phyloP scores from a whole-genome alignment of 2,113 vertebrate species.

The Seriola dumerili region DNA sequence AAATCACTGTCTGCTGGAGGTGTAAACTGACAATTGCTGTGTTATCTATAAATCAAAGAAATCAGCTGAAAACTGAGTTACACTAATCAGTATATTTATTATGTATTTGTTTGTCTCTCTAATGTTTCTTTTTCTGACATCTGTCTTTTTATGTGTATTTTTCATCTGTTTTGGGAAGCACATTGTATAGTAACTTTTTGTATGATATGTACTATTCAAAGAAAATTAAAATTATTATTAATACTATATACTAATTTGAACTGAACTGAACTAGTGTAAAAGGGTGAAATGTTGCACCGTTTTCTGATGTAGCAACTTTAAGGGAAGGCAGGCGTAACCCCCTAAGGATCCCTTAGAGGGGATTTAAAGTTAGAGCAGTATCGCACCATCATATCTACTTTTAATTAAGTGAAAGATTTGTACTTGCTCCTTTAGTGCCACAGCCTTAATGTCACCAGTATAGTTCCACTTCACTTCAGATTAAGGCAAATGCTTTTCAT shows the following conservation, averaged over 20 bases:
- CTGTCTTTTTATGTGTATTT: too few relatives aligned
- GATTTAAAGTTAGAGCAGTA: conserved; percentile 23
- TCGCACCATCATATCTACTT: conserved; percentile 27
- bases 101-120: too few relatives aligned
- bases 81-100: too few relatives aligned
- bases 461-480: conserved; percentile 42
- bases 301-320: conserved; percentile 3
- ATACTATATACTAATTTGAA: too few relatives aligned
- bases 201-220: too few relatives aligned
- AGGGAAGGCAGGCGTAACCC: neutral
- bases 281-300: neutral
- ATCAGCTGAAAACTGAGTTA: too few relatives aligned
- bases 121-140: too few relatives aligned
- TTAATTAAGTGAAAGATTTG: conserved; percentile 54
- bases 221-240: too few relatives aligned
- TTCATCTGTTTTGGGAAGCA: too few relatives aligned
- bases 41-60: neutral
- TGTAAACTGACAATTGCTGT: neutral
- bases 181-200: too few relatives aligned
- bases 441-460: conserved; percentile 13
- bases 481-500: conserved; percentile 27
- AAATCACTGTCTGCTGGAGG: neutral
- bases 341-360: conserved; percentile 14
- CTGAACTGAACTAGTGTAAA: neutral
- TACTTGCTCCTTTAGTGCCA: conserved; percentile 33